phyloP scores from a whole-genome alignment of 2,797 vertebrate species.

The Gobio occitaniae region DNA sequence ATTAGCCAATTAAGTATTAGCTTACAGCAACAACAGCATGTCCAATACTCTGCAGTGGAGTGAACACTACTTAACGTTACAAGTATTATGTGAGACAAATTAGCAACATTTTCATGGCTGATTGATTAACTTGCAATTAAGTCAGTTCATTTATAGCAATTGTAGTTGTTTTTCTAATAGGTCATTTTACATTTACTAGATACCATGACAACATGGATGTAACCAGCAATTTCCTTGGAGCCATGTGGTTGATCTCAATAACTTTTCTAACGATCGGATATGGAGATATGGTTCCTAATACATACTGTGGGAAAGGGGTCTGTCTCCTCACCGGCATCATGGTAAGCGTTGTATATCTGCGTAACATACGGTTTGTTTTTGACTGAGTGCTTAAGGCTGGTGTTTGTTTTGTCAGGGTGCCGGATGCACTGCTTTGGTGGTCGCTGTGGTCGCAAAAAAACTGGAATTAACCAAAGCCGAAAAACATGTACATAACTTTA shows the following conservation, averaged over 20 bases:
- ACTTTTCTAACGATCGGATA: conserved; percentile 99
- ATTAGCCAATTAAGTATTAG: conserved; percentile 46
- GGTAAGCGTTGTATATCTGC: conserved; percentile 80
- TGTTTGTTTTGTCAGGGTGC: conserved; percentile 85
- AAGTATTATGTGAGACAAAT: conserved; percentile 16
- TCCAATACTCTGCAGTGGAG: not conserved
- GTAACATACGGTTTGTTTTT: not conserved
- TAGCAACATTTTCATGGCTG: conserved; percentile 6
- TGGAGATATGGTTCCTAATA: conserved; percentile 99
- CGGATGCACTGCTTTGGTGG: conserved; percentile 98
- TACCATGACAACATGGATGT: conserved; percentile 98
- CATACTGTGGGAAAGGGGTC: conserved; percentile 99
- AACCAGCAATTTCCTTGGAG: conserved; percentile 99
- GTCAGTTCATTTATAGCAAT: not conserved
- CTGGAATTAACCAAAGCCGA: conserved; percentile 99
- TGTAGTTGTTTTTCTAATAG: conserved; percentile 1
- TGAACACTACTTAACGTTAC: not conserved
- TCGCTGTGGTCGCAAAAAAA: conserved; percentile 99
- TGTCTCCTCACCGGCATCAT: conserved; percentile 99
- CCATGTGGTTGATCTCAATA: conserved; percentile 99
- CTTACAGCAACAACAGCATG: conserved; percentile 16
- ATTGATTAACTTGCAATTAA: conserved; percentile 2
- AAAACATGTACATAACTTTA: conserved; percentile 99
- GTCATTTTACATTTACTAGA: conserved; percentile 71
- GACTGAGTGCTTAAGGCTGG: not conserved